Conservation (phyloP, 2,113 vertebrate species). For the Thunnus maccoyii region DNA sequence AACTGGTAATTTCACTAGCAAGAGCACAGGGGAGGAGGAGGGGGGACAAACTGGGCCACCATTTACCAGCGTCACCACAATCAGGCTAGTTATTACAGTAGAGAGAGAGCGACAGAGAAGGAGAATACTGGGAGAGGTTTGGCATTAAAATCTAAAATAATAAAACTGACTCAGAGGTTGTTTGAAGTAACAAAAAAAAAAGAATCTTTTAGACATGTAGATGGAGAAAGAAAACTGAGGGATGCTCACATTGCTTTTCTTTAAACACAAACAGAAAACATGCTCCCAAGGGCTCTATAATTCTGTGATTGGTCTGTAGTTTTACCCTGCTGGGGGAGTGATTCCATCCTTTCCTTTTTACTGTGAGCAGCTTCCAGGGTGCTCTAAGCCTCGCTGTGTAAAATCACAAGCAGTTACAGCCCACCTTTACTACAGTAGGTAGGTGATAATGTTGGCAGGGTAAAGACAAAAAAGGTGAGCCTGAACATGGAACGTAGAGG, state of each 20-base stretch:
- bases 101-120: slow-evolving; percentile 18
- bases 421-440: slow-evolving; percentile 61
- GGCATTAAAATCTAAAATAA: slow-evolving; percentile 29
- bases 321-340: slow-evolving; percentile 63
- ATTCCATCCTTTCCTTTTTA: slow-evolving; percentile 62
- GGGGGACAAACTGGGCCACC: slow-evolving; percentile 72
- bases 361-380: slow-evolving; percentile 54
- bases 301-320: slow-evolving; percentile 71
- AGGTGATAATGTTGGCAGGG: slow-evolving; percentile 70
- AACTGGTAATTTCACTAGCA: slow-evolving; percentile 82
- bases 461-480: slow-evolving; percentile 66
- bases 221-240: not conserved
- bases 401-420: slow-evolving; percentile 73
- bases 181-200: slow-evolving; percentile 14
- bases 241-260: slow-evolving; percentile 1
- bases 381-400: slow-evolving; percentile 63
- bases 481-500: slow-evolving; percentile 72
- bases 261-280: slow-evolving; percentile 52
- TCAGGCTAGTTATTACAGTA: slow-evolving; percentile 70
- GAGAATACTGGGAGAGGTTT: slow-evolving; percentile 18
- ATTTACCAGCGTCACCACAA: slow-evolving; percentile 70
- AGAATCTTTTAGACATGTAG: slow-evolving; percentile 10
- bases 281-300: slow-evolving; percentile 63
- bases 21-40: slow-evolving; percentile 35
- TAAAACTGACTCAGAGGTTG: not conserved